phyloP scores from a whole-genome alignment of 2,113 vertebrate species.

The Dryoscopus gambensis region DNA sequence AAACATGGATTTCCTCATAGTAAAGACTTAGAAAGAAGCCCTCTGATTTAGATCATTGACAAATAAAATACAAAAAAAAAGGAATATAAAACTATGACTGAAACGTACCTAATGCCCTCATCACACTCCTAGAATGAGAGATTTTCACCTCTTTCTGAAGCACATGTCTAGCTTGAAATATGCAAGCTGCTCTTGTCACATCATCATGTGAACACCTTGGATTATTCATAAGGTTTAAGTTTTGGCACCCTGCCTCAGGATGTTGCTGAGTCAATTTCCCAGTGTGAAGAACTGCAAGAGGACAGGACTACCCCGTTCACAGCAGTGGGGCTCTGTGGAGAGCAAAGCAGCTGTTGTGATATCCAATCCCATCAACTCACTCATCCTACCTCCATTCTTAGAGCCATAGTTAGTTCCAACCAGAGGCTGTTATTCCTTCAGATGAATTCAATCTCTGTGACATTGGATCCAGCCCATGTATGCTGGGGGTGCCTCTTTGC shows the following conservation, averaged over 20 bases:
- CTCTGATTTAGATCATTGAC: background rate
- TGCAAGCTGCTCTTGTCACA: background rate
- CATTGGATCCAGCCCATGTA: background rate
- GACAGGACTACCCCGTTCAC: background rate
- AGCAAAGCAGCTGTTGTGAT: background rate
- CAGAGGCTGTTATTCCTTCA: background rate
- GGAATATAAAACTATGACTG: background rate
- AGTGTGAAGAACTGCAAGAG: background rate
- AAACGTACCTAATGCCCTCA: background rate
- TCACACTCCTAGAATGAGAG: background rate
- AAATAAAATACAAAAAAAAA: background rate
- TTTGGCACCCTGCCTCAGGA: background rate
- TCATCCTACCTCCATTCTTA: background rate
- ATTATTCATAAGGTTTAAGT: background rate
- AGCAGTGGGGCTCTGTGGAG: background rate
- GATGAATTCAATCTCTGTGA: background rate
- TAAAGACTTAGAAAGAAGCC: background rate
- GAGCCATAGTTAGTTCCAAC: background rate
- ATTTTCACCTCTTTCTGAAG: background rate
- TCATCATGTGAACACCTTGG: background rate
- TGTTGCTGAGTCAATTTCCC: background rate
- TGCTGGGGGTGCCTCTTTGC: background rate
- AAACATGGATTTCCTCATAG: background rate
- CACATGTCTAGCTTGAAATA: background rate
- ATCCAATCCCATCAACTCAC: background rate